Evolutionary conservation across 2,113 vertebrate genomes (phyloP), one percentile per base, ranked within the genome.

Genomic region (Camelus bactrianus): DNA sequence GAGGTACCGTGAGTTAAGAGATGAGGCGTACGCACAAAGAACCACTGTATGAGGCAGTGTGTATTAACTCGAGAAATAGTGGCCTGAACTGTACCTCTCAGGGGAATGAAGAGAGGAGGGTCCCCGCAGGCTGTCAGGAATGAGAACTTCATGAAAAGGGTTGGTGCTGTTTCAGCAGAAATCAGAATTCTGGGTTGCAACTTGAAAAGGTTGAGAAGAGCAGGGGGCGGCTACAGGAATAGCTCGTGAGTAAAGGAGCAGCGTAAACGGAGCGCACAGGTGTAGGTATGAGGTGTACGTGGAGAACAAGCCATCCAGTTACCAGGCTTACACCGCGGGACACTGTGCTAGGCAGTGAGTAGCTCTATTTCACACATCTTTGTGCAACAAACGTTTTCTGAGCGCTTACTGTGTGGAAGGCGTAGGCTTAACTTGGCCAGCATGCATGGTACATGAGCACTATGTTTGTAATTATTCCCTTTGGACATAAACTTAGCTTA

Each of bases 151-250:
- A n/a, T 28, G 22, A 85, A 90, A 30, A 6, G 93, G 20, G 50
- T 8, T 79, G 19, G 9, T 38, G 2, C 80, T 32, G 75, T 58
- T 91, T 88, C 67, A 48, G 11, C 77, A n/a, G 22, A n/a, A 30
- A 35, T 58, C 80, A 10, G 58, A 81, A 76, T 79, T 32, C 35
- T n/a, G 26, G 15, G 38, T 77, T 58, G 84, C 83, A 64, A 83
- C 38, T 84, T 79, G 38, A 9, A 87, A 95, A 93, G 86, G 9
- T 80, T 52, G 38, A 67, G 38, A 32, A 79, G 60, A 72, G 20
- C 65, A 89, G 28, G 14, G 19, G 5, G 4, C 1, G 19, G 28
- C 52, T 30, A 11, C 2, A 50, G 64, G 35, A 86, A 15, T 5
- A 85, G 22, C 26, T 1, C 1, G 3, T 38, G 20, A 10, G 54